Percentiles rank a stretch among this genome's conserved stretches.
Evolutionary conservation across 2,888 invertebrate genomes (phyloP).

Genomic region (Brachyopa scutellaris): DNA sequence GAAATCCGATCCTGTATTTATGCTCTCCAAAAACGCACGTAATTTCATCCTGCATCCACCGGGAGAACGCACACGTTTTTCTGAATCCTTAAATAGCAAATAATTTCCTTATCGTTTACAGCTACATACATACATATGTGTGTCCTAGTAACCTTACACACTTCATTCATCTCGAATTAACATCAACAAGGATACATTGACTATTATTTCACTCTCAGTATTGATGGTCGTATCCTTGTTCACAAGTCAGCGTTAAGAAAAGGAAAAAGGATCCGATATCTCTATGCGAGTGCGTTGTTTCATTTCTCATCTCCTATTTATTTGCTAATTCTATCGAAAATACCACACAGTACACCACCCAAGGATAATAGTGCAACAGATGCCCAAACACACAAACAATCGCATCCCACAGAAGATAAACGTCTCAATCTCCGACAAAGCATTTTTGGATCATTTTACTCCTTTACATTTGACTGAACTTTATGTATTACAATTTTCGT

Average conservation of each 20-base stretch:
- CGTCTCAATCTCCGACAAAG: slow-evolving; percentile 53
- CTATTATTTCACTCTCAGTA: slow-evolving; percentile 33
- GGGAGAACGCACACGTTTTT: slow-evolving; percentile 7
- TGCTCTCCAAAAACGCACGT: slow-evolving; percentile 4
- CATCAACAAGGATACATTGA: slow-evolving; percentile 55
- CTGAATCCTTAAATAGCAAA: slow-evolving; percentile 55
- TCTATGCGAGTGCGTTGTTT: slow-evolving; percentile 18
- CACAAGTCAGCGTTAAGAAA: neutral
- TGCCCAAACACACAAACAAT: slow-evolving; percentile 33
- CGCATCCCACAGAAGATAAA: slow-evolving; percentile 25
- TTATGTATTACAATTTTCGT: slow-evolving; percentile 32
- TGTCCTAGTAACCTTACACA: slow-evolving; percentile 47
- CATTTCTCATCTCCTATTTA: slow-evolving; percentile 9
- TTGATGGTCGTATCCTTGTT: neutral
- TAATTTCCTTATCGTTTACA: slow-evolving; percentile 44
- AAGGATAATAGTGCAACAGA: slow-evolving; percentile 58
- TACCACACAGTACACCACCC: slow-evolving; percentile 51
- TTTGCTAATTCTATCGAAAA: slow-evolving; percentile 59
- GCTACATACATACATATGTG: too few relatives aligned
- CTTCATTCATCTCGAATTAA: slow-evolving; percentile 61
- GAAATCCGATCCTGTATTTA: slow-evolving; percentile 55
- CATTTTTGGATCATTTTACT: slow-evolving; percentile 45
- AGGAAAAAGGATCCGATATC: slow-evolving; percentile 54
- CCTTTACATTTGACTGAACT: slow-evolving; percentile 55
- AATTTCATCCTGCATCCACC: slow-evolving; percentile 15